Evolutionary conservation across 2,113 vertebrate genomes (phyloP).

Genomic region (Oxygymnocypris stewartii): DNA sequence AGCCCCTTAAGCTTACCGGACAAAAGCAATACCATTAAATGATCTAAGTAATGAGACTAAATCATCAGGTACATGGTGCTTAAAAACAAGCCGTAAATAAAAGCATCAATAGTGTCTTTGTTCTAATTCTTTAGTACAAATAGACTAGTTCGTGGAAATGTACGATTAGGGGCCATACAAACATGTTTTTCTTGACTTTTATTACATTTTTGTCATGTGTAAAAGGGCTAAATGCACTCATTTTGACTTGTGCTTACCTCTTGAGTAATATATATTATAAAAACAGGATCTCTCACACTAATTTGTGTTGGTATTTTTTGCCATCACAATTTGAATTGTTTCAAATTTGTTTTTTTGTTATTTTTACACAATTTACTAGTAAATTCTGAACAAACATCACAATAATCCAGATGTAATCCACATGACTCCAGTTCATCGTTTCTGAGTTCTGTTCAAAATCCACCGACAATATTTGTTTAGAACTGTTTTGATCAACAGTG

Average conservation of each 20-base stretch:
- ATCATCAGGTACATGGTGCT: constrained; percentile 13
- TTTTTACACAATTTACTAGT: too few species aligned
- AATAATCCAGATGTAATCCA: too few species aligned
- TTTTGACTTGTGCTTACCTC: neutral
- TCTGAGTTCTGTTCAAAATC: neutral
- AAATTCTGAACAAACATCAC: too few species aligned
- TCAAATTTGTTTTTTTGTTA: too few species aligned
- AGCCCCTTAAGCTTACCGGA: constrained; percentile 37
- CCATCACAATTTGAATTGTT: too few species aligned
- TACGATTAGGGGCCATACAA: neutral
- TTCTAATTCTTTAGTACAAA: neutral
- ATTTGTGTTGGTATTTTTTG: too few species aligned
- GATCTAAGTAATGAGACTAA: constrained; percentile 19
- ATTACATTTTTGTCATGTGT: neutral
- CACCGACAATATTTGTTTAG: neutral
- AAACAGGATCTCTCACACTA: neutral
- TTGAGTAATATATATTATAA: neutral
- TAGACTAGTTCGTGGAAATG: neutral
- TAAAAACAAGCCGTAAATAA: neutral
- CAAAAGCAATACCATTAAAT: constrained; percentile 41
- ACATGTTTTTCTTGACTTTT: neutral
- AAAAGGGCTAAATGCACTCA: neutral
- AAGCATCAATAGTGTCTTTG: neutral
- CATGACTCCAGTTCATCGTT: too few species aligned
- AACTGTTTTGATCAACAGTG: neutral